A percentile compares a stretch with the other conserved stretches of the same genome.
These are phyloP conservation scores for Ceratoteleas bidentatus DNA, from an alignment of 1,140 invertebrate genomes.

Conservation along the genomic window DNA sequence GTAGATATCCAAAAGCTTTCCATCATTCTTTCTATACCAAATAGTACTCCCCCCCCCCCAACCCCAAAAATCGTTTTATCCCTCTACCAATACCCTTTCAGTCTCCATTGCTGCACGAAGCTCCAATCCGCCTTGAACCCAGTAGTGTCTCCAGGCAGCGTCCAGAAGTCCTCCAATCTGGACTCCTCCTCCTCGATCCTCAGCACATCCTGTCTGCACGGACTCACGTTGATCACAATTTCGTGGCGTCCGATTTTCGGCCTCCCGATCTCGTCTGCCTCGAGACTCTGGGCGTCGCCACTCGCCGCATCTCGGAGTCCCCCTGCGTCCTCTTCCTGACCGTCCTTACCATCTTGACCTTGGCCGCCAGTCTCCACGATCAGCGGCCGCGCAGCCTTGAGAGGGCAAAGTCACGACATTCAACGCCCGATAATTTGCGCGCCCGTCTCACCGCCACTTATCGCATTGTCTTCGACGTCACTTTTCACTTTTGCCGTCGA, in stretches of 20 bases:
- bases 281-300: constrained; percentile 57
- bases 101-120: constrained; percentile 87
- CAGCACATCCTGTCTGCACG: constrained; percentile 79
- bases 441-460: constrained; percentile 39
- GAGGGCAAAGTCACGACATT: constrained; percentile 59
- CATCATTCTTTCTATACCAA: too few relatives aligned
- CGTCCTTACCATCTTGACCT: constrained; percentile 42
- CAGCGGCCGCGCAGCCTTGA: constrained; percentile 59
- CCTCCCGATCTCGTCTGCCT: constrained; percentile 61
- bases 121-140: constrained; percentile 85
- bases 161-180: constrained; percentile 78
- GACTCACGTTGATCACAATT: constrained; percentile 81
- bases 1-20: too few relatives aligned
- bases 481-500: constrained; percentile 48
- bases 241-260: constrained; percentile 75
- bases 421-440: constrained; percentile 52
- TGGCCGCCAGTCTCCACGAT: constrained; percentile 65
- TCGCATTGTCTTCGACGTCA: constrained; percentile 48
- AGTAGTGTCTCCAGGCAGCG: constrained; percentile 76
- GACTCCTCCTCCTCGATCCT: constrained; percentile 80
- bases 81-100: constrained; percentile 84
- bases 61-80: too few relatives aligned
- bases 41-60: too few relatives aligned
- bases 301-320: constrained; percentile 60
- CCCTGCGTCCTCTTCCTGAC: background rate